Base-by-base conservation (phyloP, 2,797 vertebrate genomes). In the Propithecus deckenii region DNA sequence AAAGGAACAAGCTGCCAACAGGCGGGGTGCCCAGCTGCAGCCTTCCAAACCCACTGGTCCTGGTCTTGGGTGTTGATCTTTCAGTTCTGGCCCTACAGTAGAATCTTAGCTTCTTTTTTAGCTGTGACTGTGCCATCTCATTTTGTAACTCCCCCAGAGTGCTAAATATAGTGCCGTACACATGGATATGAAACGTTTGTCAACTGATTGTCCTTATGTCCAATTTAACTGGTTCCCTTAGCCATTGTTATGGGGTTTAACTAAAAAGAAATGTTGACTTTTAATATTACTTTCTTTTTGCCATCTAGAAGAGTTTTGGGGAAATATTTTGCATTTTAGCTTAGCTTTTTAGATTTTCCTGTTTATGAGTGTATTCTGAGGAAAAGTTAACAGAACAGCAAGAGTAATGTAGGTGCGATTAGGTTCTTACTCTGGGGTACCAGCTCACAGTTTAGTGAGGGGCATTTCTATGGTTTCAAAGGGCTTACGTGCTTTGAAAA, bases 131-230 rank as follows among this genome's bases (percentile, higher is more conserved):
- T 61, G 65, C 78, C 1, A 0, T 67, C 41, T 94, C 90, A 63
- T 71, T 55, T 11, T 71, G n/a, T 46, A 52, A 76, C 93, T 95
- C 89, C 93, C 61, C 78, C 80, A 41, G 83, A 91, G 55, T 57
- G 48, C 96, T 94, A 67, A 80, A 57, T 88, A 81, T 72, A 96
- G 89, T 32, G n/a, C 28, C 18, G 18, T 30, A 75, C 78, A 67
- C 71, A 11, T 9, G 96, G 38, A 9, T 94, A 32, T 20, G 86
- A 52, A 52, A 13, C 35, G 76, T 89, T 89, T 90, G 92, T 92
- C 32, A 63, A 46, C 48, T 87, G 1, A 59, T 63, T 93, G 74
- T 92, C 89, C 86, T 91, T 83, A 25, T 79, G 86, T 92, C 94
- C 81, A 86, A 17, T 43, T 71, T 86, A 43, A 46, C 81, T 55